Evolutionary conservation across 2,797 vertebrate species (phyloP), one percentile per base, ranked within the genome.

Genomic region (Myiotriccus ornatus): DNA sequence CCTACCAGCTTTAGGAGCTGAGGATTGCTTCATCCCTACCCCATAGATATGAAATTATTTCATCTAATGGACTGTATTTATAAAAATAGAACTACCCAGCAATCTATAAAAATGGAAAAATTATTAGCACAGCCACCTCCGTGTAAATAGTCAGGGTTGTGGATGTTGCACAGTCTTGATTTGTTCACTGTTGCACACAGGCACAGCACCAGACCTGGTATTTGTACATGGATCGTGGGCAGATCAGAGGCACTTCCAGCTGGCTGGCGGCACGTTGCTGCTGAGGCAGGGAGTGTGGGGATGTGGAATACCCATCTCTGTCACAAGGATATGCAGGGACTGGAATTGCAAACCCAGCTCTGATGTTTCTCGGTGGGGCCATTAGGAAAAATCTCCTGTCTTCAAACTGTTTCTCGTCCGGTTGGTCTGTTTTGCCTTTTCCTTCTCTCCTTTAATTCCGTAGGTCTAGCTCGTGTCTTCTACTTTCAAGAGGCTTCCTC

Each of bases 241-340:
- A 30, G 25, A 21, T 8, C 49, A 62, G 53, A 44, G 44, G 12
- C 20, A 6, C 35, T 78, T 71, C 4, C 0, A 3, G 19, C 39
- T 49, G 32, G 6, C 57, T 55, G 50, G 25, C 37, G 75, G 65
- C 52, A 25, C 0, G 0, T 12, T 6, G 10, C 22, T 77, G 34
- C 65, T 56, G 73, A 41, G 52, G 6, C 24, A 50, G 50, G 46
- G 19, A 1, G 1, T 16, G 7, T 17, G 55, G 19, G 41, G 0
- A 46, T 52, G 1, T 28, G 47, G 35, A 69, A 41, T 6, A 3
- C 11, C 7, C 34, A 28, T 7, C 15, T 46, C 12, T 20, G 57
- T 69, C 22, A 14, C 9, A 62, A 34, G 28, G 9, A 2, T 25
- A 12, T n/a, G 35, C 39, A 59, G 28, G 35, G 53, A 25, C 62